A percentile compares a stretch with the other conserved stretches of the same genome.
Conservation (phyloP, 1,140 invertebrate genomes). For the Platyura marginata region DNA sequence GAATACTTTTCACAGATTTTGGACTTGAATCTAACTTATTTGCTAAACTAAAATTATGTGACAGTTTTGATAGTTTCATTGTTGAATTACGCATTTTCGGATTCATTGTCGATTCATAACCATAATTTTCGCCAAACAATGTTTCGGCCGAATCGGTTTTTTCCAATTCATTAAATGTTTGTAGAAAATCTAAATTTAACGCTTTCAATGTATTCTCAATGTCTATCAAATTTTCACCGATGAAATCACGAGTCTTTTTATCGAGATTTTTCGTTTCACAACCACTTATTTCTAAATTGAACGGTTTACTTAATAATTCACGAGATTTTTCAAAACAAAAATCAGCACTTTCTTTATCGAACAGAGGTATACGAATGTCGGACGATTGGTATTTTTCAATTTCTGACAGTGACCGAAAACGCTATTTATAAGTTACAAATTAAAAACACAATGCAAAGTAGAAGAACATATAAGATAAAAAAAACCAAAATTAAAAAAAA, state of each 20-base stretch:
- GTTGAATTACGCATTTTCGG: neutral
- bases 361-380: constrained; percentile 37
- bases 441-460: constrained; percentile 4
- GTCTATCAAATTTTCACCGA: constrained; percentile 22
- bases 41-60: neutral
- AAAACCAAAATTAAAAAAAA: constrained; percentile 1
- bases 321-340: constrained; percentile 53
- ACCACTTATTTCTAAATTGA: constrained; percentile 11
- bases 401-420: constrained; percentile 30
- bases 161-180: constrained; percentile 22
- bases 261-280: neutral
- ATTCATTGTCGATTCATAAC: neutral
- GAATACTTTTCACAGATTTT: neutral
- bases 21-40: neutral
- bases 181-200: constrained; percentile 23
- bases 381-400: constrained; percentile 13
- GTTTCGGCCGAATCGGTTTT: constrained; percentile 25
- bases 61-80: neutral
- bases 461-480: constrained; percentile 1
- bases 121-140: constrained; percentile 8
- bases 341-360: constrained; percentile 52
- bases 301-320: constrained; percentile 41
- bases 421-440: constrained; percentile 24
- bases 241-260: constrained; percentile 9
- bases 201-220: constrained; percentile 23